Base-by-base conservation (phyloP, 30 jellyfish, hydroid and myxozoan genomes). In the Cassiopea andromeda region DNA sequence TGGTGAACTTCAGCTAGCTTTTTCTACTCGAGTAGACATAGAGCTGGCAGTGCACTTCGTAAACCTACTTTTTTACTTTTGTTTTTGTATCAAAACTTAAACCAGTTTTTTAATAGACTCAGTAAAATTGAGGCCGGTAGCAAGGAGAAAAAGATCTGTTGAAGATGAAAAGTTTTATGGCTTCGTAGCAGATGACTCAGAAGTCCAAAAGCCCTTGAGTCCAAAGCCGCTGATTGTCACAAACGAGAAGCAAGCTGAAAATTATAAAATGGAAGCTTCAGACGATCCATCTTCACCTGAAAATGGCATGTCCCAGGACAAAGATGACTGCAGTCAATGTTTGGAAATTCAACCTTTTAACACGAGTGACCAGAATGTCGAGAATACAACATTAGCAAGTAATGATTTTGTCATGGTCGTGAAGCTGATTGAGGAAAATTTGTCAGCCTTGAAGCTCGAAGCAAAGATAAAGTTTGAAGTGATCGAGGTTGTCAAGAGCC, bases 341-440 rank as follows among this genome's bases (percentile, higher is more conserved):
- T 19, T 86, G 60, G 93, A 86, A 27, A 64, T 86, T 44, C 84
- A 86, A 69, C 89, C 89, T 12, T 60, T 86, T 68, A 67, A 86
- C 1, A 7, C 67, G 46, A 64, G 76, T 44, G 93, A 86, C 48
- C 12, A 75, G 47, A 72, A 10, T 1, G 76, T 77, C 18, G 84
- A 86, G 57, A 86, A 86, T 54, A 69, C 60, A 57, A 86, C 93
- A 3, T 16, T 86, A 2, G 93, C 80, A 38, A 76, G 57, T 84
- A 86, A 86, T 68, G 84, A 75, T 44, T 86, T 86, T 72, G 93
- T 86, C 84, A 86, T 86, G 93, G 89, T 76, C 44, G 93, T 76
- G 54, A 86, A 77, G 84, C 77, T 75, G 54, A 76, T 86, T 72
- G 89, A 86, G 27, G 93, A 86, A 57, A 86, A 76, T 75, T 38